A percentile compares a stretch with the other conserved stretches of the same genome.
These are phyloP conservation scores for Panurus biarmicus DNA, from an alignment of 2,113 vertebrate species.

Conservation along the genomic window DNA sequence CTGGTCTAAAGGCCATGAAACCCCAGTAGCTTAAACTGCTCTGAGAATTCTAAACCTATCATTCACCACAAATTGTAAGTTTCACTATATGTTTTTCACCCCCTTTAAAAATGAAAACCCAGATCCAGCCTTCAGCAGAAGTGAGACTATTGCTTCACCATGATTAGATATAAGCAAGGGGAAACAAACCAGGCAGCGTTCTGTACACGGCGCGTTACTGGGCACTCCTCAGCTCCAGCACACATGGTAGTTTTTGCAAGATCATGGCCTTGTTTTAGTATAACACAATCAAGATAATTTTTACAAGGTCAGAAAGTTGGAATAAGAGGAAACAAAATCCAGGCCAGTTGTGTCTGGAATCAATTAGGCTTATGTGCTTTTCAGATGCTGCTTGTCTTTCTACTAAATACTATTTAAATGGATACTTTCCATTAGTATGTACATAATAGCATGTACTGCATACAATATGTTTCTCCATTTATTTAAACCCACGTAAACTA, in stretches of 20 bases:
- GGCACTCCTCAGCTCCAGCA: not conserved
- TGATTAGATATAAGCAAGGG: not conserved
- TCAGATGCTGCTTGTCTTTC: constrained; percentile 23
- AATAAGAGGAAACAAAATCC: constrained; percentile 46
- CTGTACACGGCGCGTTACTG: rapidly evolving
- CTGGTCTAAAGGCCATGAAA: not conserved
- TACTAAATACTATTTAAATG: not conserved
- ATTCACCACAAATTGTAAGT: not conserved
- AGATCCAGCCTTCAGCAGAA: not conserved
- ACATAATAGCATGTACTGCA: not conserved
- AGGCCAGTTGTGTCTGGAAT: constrained; percentile 32
- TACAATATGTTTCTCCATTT: not conserved
- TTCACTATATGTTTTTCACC: not conserved
- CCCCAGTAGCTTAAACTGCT: not conserved
- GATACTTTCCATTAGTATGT: not conserved
- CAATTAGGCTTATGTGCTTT: constrained; percentile 44
- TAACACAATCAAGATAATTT: constrained; percentile 56
- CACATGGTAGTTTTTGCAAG: constrained; percentile 13
- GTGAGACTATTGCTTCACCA: not conserved
- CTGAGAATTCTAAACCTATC: not conserved
- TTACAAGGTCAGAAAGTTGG: constrained; percentile 59
- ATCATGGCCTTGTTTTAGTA: constrained; percentile 26
- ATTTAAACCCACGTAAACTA: not conserved
- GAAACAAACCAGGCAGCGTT: not conserved
- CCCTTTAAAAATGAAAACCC: not conserved